Base-by-base conservation (phyloP, 2,797 vertebrate genomes). In the Crotalus adamanteus region DNA sequence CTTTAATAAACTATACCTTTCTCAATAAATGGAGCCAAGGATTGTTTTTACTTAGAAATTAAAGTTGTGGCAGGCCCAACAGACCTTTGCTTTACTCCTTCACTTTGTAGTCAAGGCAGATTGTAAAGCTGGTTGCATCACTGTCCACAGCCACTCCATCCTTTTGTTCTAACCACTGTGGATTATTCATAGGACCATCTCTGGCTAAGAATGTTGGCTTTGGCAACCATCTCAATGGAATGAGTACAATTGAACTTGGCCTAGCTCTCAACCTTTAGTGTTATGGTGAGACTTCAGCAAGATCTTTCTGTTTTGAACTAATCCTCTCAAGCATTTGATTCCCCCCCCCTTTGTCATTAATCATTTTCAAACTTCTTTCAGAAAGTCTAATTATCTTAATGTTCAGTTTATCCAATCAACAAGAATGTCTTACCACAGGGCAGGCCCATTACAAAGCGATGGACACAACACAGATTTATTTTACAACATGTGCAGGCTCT, bases 381-480 rank as follows among this genome's bases (percentile, higher is more conserved):
- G 60, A 89, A n/a, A 31, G 26, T 87, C 12, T 37, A 55, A 18
- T 25, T n/a, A 53, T 47, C 78, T 57, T 83, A 61, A 47, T 73
- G 53, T 51, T 57, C 69, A 47, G 56, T 83, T 83, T 47, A 57
- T 87, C 37, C 42, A 31, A 18, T 37, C 31, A n/a, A 20, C 65
- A 73, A 42, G 22, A 87, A 51, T 73, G 55, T 88, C 22, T 83
- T 86, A 53, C 47, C 42, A 53, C 16, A 59, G 11, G 42, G 51
- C 51, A 37, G 28, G 25, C 88, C 18, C 2, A 13, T 93, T 94
- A 94, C 5, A 28, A 95, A 94, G 16, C 7, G 14, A 83, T 37
- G 37, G 47, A 18, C 31, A 53, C 37, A 92, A 89, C 0, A 0
- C 13, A 65, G 47, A 28, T 92, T 91, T 92, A 22, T 87, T 51